Conservation (phyloP, 64 coral and sea anemone genomes). For the Porites australiensis region DNA sequence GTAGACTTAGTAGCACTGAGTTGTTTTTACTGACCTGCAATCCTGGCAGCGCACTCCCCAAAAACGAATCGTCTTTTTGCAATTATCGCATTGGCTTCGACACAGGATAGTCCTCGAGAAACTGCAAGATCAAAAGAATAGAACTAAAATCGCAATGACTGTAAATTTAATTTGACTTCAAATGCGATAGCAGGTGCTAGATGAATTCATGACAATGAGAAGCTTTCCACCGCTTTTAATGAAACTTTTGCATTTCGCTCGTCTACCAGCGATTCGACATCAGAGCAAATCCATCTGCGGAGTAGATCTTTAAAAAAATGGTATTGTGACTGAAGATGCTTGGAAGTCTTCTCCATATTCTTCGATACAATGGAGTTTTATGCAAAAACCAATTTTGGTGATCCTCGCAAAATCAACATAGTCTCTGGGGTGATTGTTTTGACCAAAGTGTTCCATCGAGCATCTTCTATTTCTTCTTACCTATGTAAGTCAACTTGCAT, state of each 20-base stretch:
- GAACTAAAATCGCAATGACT: background rate
- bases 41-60: constrained; percentile 85
- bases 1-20: background rate
- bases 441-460: background rate
- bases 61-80: constrained; percentile 88
- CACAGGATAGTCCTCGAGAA: constrained; percentile 84
- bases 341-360: background rate
- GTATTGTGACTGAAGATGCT: background rate
- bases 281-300: background rate
- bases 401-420: constrained; percentile 49
- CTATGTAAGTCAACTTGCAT: constrained; percentile 40
- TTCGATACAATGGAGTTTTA: background rate
- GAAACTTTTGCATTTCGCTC: constrained; percentile 7
- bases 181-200: constrained; percentile 22
- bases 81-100: constrained; percentile 79
- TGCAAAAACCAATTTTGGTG: constrained; percentile 47
- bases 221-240: constrained; percentile 34
- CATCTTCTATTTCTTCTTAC: constrained; percentile 13
- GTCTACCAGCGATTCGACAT: background rate
- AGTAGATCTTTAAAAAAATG: background rate
- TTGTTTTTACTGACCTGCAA: constrained; percentile 77
- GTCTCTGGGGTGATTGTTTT: constrained; percentile 35
- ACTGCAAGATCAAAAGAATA: constrained; percentile 46
- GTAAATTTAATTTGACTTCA: constrained; percentile 50
- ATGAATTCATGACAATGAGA: constrained; percentile 39